Percentiles rank a stretch among this genome's conserved stretches.
Evolutionary conservation across 2,797 vertebrate species (phyloP).

Genomic region (Lerista edwardsae): DNA sequence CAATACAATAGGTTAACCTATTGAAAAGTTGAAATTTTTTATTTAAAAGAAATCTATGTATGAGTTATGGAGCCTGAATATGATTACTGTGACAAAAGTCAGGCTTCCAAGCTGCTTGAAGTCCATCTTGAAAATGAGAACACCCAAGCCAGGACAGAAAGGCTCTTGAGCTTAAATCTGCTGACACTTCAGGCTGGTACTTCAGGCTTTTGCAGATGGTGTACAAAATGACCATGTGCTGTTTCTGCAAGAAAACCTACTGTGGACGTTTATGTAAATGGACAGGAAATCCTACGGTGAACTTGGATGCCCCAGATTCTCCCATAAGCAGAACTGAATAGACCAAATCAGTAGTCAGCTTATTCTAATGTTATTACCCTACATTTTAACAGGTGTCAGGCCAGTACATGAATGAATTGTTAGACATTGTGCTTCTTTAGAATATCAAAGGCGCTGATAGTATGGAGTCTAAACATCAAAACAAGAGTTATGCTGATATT

Average conservation of each 20-base stretch:
- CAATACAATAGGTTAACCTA: too few species aligned
- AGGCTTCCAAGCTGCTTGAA: background rate
- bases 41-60: too few species aligned
- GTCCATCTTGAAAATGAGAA: background rate
- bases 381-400: background rate
- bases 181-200: slow-evolving; percentile 11
- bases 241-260: background rate
- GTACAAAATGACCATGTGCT: slow-evolving; percentile 1
- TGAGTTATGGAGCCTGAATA: background rate
- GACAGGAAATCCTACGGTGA: background rate
- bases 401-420: background rate
- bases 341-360: background rate
- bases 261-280: background rate
- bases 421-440: background rate
- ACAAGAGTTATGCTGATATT: background rate
- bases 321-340: background rate
- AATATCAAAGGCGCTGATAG: background rate
- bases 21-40: too few species aligned
- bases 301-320: background rate
- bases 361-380: background rate
- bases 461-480: background rate
- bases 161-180: background rate
- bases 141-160: background rate
- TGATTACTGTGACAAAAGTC: background rate
- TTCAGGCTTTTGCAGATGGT: slow-evolving; percentile 7